Percentiles rank a stretch among this genome's conserved stretches.
These are phyloP conservation scores for Mustela nigripes DNA, from an alignment of 2,113 vertebrate genomes.

Conservation along the genomic window DNA sequence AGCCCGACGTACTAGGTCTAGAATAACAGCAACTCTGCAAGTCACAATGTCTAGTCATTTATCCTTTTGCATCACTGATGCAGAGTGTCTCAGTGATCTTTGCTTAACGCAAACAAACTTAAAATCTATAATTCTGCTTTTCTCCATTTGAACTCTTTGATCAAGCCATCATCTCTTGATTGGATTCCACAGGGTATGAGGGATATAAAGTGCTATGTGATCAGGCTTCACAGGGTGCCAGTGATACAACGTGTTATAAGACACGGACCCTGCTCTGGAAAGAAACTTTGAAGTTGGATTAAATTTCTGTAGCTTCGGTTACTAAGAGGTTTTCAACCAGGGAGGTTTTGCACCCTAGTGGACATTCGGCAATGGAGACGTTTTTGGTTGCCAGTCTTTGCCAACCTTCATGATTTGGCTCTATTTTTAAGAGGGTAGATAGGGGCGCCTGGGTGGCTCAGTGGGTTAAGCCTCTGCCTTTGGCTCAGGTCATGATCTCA, in stretches of 20 bases:
- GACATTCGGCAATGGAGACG: background rate
- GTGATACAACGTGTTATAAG: background rate
- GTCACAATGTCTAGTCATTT: background rate
- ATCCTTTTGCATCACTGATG: background rate
- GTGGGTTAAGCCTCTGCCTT: too few species aligned
- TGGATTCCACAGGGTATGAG: background rate
- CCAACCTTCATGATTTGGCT: background rate
- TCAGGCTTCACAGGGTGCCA: background rate
- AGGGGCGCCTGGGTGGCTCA: too few species aligned
- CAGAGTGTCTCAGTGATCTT: background rate
- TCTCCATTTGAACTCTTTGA: background rate
- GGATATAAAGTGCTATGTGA: too few species aligned
- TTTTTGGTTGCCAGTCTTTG: constrained; percentile 14
- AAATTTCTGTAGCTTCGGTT: background rate
- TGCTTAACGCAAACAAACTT: background rate
- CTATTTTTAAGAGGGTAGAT: background rate
- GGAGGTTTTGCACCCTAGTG: background rate
- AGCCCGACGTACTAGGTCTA: background rate
- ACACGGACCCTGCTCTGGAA: background rate
- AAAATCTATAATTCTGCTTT: background rate
- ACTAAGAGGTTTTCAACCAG: background rate
- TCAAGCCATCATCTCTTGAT: background rate
- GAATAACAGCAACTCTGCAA: background rate
- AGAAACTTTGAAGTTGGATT: background rate
- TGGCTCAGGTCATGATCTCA: too few species aligned